phyloP scores from a whole-genome alignment of 2,113 vertebrate species.

The Petroica traversi region DNA sequence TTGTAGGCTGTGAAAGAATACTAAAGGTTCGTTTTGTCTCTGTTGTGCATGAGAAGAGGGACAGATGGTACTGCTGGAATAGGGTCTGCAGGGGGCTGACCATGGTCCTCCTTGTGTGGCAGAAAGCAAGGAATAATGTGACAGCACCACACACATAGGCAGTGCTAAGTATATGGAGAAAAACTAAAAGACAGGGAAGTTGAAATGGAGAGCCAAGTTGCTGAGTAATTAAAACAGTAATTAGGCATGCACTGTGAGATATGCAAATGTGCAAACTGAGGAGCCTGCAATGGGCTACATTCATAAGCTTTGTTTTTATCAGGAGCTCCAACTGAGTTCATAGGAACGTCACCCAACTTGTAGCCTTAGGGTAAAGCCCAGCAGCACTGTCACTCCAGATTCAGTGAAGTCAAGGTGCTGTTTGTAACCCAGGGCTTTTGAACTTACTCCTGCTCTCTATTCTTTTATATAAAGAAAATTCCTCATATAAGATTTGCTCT shows the following conservation, averaged over 20 bases:
- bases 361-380: neutral
- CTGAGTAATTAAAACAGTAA: neutral
- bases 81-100: neutral
- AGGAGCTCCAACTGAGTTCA: neutral
- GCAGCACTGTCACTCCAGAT: neutral
- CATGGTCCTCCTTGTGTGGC: neutral
- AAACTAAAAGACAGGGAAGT: neutral
- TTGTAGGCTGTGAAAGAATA: neutral
- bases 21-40: neutral
- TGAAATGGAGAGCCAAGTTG: neutral
- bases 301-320: neutral
- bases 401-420: neutral
- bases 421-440: neutral
- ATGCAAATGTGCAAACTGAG: neutral
- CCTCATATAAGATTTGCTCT: neutral
- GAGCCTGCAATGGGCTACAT: accelerated
- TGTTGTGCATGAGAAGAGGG: neutral
- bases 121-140: neutral
- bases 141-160: accelerated
- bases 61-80: neutral
- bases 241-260: neutral
- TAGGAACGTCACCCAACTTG: neutral
- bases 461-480: neutral
- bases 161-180: neutral
- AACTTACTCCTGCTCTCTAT: neutral